Conservation (phyloP, 2,113 vertebrate genomes). For the Geothlypis trichas region DNA sequence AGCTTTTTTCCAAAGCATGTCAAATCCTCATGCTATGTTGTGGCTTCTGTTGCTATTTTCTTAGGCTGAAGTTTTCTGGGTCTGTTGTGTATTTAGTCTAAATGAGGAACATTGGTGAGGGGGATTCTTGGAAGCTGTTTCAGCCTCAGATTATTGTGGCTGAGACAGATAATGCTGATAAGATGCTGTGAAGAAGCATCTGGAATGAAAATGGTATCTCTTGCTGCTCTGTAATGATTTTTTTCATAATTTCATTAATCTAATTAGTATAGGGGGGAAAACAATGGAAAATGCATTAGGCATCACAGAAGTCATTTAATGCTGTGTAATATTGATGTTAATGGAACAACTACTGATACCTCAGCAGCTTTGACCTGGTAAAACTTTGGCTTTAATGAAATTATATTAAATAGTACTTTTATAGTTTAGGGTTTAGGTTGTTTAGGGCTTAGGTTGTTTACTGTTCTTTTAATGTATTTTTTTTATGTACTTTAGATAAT, state of each 20-base stretch:
- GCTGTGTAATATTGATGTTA: background rate
- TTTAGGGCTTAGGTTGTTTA: background rate
- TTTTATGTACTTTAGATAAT: background rate
- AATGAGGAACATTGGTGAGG: background rate
- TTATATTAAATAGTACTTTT: background rate
- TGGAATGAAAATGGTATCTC: background rate
- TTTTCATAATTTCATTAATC: background rate
- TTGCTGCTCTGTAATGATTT: background rate
- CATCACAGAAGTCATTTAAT: background rate
- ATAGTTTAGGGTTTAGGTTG: background rate
- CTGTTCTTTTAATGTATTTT: background rate
- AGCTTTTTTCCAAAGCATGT: background rate
- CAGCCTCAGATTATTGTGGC: background rate
- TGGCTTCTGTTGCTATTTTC: background rate
- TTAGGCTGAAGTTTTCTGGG: background rate
- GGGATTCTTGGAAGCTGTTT: background rate
- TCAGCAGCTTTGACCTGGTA: background rate
- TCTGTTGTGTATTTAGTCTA: background rate
- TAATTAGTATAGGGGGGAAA: background rate
- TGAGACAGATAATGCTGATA: background rate
- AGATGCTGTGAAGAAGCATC: background rate
- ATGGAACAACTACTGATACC: background rate
- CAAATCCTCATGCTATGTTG: background rate
- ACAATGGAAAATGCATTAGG: background rate
- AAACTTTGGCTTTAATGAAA: background rate